These are phyloP conservation scores for Mustela lutreola DNA, from an alignment of 2,113 vertebrate genomes.

Conservation along the genomic window DNA sequence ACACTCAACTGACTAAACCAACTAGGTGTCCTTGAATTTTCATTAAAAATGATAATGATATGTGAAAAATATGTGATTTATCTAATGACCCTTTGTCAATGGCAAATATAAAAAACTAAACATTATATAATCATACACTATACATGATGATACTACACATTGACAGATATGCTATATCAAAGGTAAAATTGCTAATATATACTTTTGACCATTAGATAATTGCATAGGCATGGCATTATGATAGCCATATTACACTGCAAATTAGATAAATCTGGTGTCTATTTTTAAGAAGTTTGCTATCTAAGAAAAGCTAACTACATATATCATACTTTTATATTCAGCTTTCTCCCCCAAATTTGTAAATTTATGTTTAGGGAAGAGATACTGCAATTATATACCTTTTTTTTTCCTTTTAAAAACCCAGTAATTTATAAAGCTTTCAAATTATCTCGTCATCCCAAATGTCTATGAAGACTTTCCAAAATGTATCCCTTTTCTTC, in stretches of 20 bases:
- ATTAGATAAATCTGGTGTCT: not conserved
- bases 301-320: not conserved
- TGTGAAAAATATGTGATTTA: not conserved
- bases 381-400: not conserved
- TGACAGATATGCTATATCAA: not conserved
- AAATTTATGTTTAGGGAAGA: not conserved
- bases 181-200: not conserved
- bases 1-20: not conserved
- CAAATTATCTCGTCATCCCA: not conserved
- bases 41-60: not conserved
- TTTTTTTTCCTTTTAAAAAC: constrained; percentile 5
- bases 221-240: not conserved
- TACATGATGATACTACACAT: not conserved
- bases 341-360: not conserved
- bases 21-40: not conserved
- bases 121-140: not conserved
- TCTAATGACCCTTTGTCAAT: not conserved
- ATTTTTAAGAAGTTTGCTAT: not conserved
- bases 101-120: not conserved
- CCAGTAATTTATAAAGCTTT: not conserved
- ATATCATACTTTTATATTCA: not conserved
- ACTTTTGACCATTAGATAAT: not conserved
- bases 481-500: not conserved
- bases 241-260: not conserved
- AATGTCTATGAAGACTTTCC: not conserved